Base-by-base conservation (phyloP, 2,888 invertebrate genomes). In the Gymnosoma rotundatum region DNA sequence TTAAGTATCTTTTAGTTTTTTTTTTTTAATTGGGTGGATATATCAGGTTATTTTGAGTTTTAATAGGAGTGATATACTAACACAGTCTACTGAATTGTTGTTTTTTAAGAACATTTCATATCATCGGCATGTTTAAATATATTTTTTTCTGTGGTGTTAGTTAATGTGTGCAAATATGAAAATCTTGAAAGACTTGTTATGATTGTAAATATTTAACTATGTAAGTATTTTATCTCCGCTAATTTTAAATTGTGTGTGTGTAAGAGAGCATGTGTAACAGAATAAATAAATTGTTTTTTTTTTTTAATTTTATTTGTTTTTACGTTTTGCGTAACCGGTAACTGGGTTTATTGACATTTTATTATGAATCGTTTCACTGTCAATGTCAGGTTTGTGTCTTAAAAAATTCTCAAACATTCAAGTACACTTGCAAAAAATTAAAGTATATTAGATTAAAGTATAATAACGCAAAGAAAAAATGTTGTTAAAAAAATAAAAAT, bases 341-440 rank as follows among this genome's bases (percentile, higher is more conserved):
- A 60, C 18, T 61, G 67, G 61, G 74, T 80, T 80, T 80, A 80
- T 74, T 69, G 80, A 80, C 80, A 74, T 69, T 80, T 74, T 69
- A 67, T 73, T 73, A 66, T 73, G 67, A 80, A 69, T 63, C 69
- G 74, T 74, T 74, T 80, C 80, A 80, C 67, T 80, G 80, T 69
- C 80, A 74, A 74, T 74, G 67, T 74, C 74, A 74, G 18, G 20
- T 61, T 36, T 52, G 61, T 61, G 56, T 38, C 21, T 16, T 69
- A 7, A 48, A 56, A 8, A 25, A 38, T 14, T 10, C 42, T 12
- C 20, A 10, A 56, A 66, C 20, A 50, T 6, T 38, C 14, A 2
- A 36, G 5, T 20, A 45, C 21, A 63, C 56, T 25, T 6, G 18
- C 9, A 60, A 16, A 18, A 72, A 63, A 36, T 18, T 0, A 20